These are phyloP conservation scores for Muraenolepis orangiensis DNA, from an alignment of 2,797 vertebrate genomes.

Conservation along the genomic window DNA sequence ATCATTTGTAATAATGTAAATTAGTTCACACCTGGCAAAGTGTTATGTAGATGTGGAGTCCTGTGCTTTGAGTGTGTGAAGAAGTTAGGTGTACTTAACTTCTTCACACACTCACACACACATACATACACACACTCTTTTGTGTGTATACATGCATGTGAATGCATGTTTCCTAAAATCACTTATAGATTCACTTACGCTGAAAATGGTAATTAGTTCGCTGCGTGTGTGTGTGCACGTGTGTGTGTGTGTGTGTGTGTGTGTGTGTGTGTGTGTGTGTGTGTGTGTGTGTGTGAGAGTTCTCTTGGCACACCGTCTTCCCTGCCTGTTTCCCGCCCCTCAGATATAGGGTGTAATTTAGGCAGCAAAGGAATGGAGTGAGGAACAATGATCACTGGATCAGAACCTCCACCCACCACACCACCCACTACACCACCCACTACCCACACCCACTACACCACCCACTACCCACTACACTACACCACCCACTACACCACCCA, in stretches of 20 bases:
- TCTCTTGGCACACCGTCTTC: neutral
- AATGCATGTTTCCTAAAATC: neutral
- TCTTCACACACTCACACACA: no score
- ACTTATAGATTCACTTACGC: neutral
- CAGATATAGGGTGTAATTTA: conserved; percentile 36
- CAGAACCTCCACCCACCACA: neutral
- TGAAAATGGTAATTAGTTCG: neutral
- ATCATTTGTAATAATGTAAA: neutral
- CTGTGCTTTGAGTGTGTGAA: neutral
- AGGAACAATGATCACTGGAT: conserved; percentile 22
- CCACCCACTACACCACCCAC: neutral
- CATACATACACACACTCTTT: no score
- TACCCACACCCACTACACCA: no score
- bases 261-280: conserved; percentile 7
- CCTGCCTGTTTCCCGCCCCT: conserved; percentile 5
- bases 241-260: neutral
- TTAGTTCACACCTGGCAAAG: neutral
- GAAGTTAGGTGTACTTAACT: neutral
- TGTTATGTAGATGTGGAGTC: neutral
- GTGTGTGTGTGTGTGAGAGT: neutral
- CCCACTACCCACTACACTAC: no score
- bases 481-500: no score
- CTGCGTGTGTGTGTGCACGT: neutral
- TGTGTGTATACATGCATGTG: neutral
- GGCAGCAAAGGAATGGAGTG: conserved; percentile 31